These are phyloP conservation scores for Tympanoctomys barrerae DNA, from an alignment of 2,797 vertebrate genomes.

Conservation along the genomic window DNA sequence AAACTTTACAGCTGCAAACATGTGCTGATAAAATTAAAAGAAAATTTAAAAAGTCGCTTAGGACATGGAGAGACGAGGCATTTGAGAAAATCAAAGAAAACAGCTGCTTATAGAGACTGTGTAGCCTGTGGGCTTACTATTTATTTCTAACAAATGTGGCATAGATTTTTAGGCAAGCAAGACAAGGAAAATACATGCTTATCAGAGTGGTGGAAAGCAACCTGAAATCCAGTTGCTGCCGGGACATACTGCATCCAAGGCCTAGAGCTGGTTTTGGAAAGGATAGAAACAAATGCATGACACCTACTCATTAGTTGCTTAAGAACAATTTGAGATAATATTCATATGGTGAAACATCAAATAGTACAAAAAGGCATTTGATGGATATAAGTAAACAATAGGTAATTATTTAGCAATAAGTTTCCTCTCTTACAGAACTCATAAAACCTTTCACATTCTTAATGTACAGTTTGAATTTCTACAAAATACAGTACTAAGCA, in stretches of 20 bases:
- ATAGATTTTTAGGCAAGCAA: neutral
- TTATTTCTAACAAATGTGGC: constrained; percentile 44
- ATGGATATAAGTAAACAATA: neutral
- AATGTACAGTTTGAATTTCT: neutral
- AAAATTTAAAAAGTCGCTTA: neutral
- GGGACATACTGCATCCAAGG: neutral
- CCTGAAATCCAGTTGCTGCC: neutral
- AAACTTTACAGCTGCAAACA: neutral
- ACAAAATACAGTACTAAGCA: neutral
- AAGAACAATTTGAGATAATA: constrained; percentile 23
- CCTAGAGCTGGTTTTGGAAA: neutral
- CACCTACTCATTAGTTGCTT: neutral
- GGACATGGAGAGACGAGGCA: neutral
- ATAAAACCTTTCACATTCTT: neutral
- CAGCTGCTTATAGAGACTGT: neutral
- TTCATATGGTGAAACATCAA: constrained; percentile 2
- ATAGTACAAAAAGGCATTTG: constrained; percentile 7
- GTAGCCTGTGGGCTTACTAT: neutral
- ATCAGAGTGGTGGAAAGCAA: neutral
- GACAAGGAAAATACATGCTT: neutral
- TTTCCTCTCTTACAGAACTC: neutral
- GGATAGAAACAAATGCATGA: neutral
- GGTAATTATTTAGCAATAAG: neutral
- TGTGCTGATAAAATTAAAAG: neutral
- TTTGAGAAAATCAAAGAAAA: constrained; percentile 29